Evolutionary conservation across 2,113 vertebrate species (phyloP).

Genomic region (Hylia prasina): DNA sequence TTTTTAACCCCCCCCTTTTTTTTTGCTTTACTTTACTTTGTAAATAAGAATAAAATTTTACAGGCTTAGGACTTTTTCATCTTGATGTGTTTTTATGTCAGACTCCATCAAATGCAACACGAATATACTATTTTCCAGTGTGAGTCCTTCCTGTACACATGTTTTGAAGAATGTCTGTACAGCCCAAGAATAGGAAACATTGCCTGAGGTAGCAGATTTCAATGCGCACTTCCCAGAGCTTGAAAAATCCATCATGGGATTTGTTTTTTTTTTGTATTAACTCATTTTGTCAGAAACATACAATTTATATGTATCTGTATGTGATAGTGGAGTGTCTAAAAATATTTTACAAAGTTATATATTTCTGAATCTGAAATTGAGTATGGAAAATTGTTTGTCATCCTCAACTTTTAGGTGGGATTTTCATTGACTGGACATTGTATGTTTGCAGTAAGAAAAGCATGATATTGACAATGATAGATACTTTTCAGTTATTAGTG

Average conservation of each 20-base stretch:
- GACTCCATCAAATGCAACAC: not conserved
- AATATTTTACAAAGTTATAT: not conserved
- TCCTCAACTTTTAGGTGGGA: not conserved
- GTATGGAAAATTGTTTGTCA: not conserved
- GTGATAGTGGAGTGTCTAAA: not conserved
- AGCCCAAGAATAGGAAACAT: not conserved
- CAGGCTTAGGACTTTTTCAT: not conserved
- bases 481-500: not conserved
- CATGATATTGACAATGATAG: not conserved
- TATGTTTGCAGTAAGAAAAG: not conserved
- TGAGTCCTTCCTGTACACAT: not conserved
- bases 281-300: not conserved
- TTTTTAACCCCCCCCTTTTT: not conserved
- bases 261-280: not conserved
- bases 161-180: not conserved
- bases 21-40: not conserved
- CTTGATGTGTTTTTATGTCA: not conserved
- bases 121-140: not conserved
- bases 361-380: not conserved
- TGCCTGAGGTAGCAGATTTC: not conserved
- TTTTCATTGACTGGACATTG: not conserved
- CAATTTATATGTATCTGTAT: not conserved
- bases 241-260: not conserved
- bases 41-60: not conserved
- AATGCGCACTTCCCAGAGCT: fast-evolving